Base-by-base conservation (phyloP, 2,797 vertebrate species). In the Sebastes taczanowskii region DNA sequence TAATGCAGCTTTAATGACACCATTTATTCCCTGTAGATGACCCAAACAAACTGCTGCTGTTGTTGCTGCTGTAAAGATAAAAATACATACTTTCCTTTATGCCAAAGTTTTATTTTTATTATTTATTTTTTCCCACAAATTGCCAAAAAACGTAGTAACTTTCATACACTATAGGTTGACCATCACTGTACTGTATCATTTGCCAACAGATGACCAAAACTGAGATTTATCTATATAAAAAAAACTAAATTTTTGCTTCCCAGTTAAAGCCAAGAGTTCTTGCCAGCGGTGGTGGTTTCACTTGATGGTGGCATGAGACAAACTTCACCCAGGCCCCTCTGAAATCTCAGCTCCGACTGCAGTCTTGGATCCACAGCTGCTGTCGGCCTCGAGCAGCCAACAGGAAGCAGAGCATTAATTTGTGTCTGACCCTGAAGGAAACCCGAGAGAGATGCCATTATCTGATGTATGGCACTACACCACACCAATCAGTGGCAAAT, bases 351-450 rank as follows among this genome's bases (percentile, higher is more conserved):
- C 77, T 35, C 71, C 11, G 20, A 30, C 81, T 78, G 62, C 77
- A 55, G 68, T 76, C 81, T 70, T 75, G 62, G 66, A 86, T 83
- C 86, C 86, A 74, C 87, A 89, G 89, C 89, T 92, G 90, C 89
- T 56, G 87, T 82, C 71, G 59, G 89, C 88, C 89, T 82, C 77
- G n/a, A 85, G 86, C 89, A 86, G 90, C 90, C 88, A 84, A 89
- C 92, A 92, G 93, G 91, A 95, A 94, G 84, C 84, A 8, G 74
- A 86, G 86, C 86, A 88, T 92, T 95, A 85, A 94, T 95, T 94
- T 94, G 83, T 64, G 92, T 92, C 94, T 92, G 91, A 94, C 91
- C 94, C 90, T 92, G 90, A 91, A 92, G 87, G 94, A 94, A 95
- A 94, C 92, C 88, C 83, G 91, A 94, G 93, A 91, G 87, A 89